Evolutionary conservation across 2,797 vertebrate species (phyloP).

Genomic region (Dryobates pubescens): DNA sequence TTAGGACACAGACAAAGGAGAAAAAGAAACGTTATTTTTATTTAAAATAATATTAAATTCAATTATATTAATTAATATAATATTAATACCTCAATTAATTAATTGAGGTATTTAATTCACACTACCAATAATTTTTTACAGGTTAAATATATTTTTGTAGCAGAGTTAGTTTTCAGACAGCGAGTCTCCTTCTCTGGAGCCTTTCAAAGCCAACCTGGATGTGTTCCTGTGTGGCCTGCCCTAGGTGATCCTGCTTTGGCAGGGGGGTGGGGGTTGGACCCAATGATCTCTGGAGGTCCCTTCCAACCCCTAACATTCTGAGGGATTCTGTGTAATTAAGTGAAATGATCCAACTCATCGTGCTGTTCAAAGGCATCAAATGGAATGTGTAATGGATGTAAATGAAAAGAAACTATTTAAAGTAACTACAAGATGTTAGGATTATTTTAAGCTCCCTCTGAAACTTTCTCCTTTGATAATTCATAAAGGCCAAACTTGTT

Average conservation of each 20-base stretch:
- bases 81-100: not conserved
- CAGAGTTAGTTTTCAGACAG: not conserved
- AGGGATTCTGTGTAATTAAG: not conserved
- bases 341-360: not conserved
- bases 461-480: not conserved
- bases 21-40: not conserved
- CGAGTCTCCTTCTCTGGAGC: too few species aligned
- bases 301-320: too few species aligned
- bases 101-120: not conserved
- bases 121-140: not conserved
- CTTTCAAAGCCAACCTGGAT: too few species aligned
- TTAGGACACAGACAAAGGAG: not conserved
- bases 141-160: not conserved
- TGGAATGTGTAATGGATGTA: not conserved
- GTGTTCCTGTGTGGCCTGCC: too few species aligned
- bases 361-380: not conserved
- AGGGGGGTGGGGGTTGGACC: too few species aligned
- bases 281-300: too few species aligned
- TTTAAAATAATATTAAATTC: not conserved
- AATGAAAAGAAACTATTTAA: not conserved
- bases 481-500: not conserved
- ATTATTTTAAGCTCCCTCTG: not conserved
- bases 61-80: not conserved
- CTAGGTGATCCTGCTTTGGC: too few species aligned
- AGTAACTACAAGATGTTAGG: not conserved